phyloP scores from a whole-genome alignment of 1,140 invertebrate species.

The Drosophila eugracilis region DNA sequence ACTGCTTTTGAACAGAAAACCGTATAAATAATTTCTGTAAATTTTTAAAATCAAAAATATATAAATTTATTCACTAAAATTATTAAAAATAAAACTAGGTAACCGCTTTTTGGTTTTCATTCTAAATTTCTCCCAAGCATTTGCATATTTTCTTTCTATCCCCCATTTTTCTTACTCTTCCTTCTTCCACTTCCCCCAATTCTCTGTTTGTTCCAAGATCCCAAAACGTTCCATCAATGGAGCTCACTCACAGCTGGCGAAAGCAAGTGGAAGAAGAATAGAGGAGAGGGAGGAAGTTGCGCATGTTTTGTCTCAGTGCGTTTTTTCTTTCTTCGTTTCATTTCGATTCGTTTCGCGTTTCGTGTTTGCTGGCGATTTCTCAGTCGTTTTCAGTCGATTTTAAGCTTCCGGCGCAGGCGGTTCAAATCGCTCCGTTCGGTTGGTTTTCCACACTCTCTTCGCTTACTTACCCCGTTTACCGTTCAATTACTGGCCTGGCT shows the following conservation, averaged over 20 bases:
- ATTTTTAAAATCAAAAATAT: too few species aligned
- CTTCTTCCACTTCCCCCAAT: neutral
- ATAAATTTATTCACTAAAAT: too few species aligned
- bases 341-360: constrained; percentile 18
- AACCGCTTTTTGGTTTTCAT: neutral
- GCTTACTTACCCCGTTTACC: constrained; percentile 42
- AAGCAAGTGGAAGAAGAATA: neutral
- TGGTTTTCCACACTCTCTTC: too few species aligned
- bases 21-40: too few species aligned
- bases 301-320: constrained; percentile 49
- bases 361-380: constrained; percentile 21
- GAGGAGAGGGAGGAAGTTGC: constrained; percentile 9
- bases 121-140: constrained; percentile 4
- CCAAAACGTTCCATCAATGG: constrained; percentile 71
- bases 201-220: constrained; percentile 60
- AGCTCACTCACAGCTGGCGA: constrained; percentile 14
- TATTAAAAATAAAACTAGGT: neutral
- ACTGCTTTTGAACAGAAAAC: too few species aligned
- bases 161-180: constrained; percentile 21
- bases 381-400: constrained; percentile 34
- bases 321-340: constrained; percentile 69
- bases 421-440: constrained; percentile 51
- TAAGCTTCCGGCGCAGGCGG: constrained; percentile 82
- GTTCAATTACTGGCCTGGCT: constrained; percentile 46
- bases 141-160: constrained; percentile 39